phyloP scores from a whole-genome alignment of 2,797 vertebrate genomes.

The Halcyon chelicuti region DNA sequence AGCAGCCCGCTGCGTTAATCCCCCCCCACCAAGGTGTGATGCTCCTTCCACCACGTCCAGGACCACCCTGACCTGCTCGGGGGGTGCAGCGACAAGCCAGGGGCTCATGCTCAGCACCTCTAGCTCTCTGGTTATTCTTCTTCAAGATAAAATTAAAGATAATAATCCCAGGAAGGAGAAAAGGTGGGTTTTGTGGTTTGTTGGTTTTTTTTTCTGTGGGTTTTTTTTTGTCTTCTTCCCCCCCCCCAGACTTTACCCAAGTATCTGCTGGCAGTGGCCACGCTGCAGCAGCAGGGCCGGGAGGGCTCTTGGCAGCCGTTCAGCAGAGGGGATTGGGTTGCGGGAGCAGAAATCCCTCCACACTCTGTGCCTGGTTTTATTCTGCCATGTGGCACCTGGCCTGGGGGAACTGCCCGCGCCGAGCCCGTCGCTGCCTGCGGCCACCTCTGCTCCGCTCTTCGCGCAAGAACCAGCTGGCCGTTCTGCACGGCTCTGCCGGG shows the following conservation, averaged over 20 bases:
- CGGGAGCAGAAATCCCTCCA: slow-evolving; percentile 22
- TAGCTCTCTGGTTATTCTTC: neutral
- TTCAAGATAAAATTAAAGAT: neutral
- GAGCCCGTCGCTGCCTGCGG: neutral
- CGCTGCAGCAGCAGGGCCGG: neutral
- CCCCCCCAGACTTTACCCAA: neutral
- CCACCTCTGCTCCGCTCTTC: neutral
- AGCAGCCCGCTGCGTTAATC: neutral
- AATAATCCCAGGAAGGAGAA: neutral
- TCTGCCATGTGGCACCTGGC: slow-evolving; percentile 22
- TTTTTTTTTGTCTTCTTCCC: accelerated
- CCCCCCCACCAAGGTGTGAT: neutral
- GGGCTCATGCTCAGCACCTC: neutral
- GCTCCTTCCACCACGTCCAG: neutral
- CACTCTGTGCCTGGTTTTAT: neutral
- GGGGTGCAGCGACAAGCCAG: neutral
- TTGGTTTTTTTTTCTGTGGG: neutral
- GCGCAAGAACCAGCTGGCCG: accelerated
- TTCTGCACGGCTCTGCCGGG: accelerated
- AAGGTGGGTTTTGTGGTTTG: too few relatives aligned
- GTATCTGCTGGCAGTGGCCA: neutral
- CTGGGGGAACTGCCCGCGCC: neutral
- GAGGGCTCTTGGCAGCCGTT: neutral
- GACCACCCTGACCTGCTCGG: neutral
- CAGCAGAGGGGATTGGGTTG: neutral